Conservation (phyloP, 2,113 vertebrate genomes). For the Tauraco erythrolophus region DNA sequence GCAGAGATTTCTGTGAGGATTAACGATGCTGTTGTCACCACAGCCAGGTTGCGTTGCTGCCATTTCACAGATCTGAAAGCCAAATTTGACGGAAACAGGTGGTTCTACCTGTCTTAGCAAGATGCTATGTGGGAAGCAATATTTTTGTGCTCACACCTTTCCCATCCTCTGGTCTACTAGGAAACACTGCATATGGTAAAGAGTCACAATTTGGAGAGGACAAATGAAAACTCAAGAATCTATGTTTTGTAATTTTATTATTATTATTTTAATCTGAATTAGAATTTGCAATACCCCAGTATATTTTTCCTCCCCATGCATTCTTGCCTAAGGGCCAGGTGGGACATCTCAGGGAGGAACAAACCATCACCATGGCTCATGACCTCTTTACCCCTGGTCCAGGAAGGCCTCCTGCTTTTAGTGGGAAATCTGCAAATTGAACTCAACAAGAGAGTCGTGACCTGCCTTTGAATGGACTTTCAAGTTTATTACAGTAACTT, state of each 20-base stretch:
- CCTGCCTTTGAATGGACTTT: background rate
- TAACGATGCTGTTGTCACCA: background rate
- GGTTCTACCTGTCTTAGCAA: accelerated
- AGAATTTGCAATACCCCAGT: background rate
- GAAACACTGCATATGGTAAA: background rate
- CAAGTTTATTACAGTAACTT: background rate
- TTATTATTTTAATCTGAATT: background rate
- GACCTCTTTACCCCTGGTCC: background rate
- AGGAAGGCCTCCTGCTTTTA: background rate
- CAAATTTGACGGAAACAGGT: accelerated
- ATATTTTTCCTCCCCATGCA: background rate
- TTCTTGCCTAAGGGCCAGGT: background rate
- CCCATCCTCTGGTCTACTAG: background rate
- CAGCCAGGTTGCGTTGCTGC: background rate
- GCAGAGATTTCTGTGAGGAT: background rate
- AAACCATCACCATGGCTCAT: accelerated
- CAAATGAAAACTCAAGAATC: background rate
- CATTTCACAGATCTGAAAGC: background rate
- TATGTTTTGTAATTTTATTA: background rate
- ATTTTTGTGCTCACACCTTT: background rate
- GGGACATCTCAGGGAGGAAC: accelerated
- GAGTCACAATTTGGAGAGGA: accelerated
- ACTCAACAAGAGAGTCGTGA: background rate
- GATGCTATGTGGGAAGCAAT: background rate
- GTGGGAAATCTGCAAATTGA: background rate